A percentile compares a stretch with the other conserved stretches of the same genome.
These are phyloP conservation scores for Zenarchopterus dispar DNA, from an alignment of 2,797 vertebrate genomes.

Conservation along the genomic window DNA sequence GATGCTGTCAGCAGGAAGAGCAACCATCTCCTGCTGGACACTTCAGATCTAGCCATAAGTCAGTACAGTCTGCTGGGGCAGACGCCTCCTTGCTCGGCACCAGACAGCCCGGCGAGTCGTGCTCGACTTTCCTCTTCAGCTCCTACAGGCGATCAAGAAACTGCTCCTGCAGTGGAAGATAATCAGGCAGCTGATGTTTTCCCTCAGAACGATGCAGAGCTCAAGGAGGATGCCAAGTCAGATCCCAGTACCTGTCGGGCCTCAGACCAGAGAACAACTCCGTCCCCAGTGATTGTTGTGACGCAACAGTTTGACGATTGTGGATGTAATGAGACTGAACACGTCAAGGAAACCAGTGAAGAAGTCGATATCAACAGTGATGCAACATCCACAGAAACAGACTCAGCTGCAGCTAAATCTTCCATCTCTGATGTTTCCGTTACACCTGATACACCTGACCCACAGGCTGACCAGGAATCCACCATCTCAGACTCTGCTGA, in stretches of 20 bases:
- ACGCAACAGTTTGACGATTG: conserved; percentile 26
- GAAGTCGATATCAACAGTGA: conserved; percentile 5
- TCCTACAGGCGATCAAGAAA: conserved; percentile 3
- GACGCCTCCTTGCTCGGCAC: conserved; percentile 79
- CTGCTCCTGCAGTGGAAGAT: conserved; percentile 26
- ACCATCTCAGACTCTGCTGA: conserved; percentile 7
- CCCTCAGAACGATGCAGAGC: conserved; percentile 10
- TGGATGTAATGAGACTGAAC: neutral
- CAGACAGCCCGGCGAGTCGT: conserved; percentile 76
- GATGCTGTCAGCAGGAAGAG: conserved; percentile 88
- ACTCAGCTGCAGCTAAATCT: conserved; percentile 2
- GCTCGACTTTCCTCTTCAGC: conserved; percentile 2
- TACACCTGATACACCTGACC: conserved; percentile 7
- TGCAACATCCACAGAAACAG: neutral
- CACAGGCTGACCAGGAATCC: conserved; percentile 3
- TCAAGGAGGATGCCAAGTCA: neutral
- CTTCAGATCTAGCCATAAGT: conserved; percentile 84
- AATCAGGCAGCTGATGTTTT: conserved; percentile 8
- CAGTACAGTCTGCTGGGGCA: conserved; percentile 88
- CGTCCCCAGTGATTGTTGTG: conserved; percentile 44
- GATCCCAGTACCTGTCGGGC: neutral
- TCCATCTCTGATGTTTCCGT: neutral
- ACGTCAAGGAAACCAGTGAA: neutral
- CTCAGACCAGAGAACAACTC: conserved; percentile 1
- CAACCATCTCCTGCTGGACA: conserved; percentile 89